phyloP scores from a whole-genome alignment of 2,888 invertebrate species.

The Gandaritis pyraliata region DNA sequence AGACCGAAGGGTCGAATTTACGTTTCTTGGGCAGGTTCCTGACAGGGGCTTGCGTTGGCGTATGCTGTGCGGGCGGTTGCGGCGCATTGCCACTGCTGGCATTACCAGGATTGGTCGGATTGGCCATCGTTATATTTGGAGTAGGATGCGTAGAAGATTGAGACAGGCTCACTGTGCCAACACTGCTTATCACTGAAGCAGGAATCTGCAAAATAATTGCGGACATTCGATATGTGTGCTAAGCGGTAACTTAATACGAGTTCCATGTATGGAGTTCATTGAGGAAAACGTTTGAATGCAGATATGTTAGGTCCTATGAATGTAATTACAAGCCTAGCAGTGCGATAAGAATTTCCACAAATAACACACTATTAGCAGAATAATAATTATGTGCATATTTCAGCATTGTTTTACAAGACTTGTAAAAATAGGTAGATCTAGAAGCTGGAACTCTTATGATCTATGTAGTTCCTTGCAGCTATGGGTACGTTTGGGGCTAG shows the following conservation, averaged over 20 bases:
- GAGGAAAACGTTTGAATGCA: slow-evolving; percentile 34
- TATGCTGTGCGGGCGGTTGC: slow-evolving; percentile 63
- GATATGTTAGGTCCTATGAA: slow-evolving; percentile 12
- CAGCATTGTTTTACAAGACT: background rate
- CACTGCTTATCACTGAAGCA: slow-evolving; percentile 85
- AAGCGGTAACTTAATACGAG: slow-evolving; percentile 9
- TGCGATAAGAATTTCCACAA: slow-evolving; percentile 7
- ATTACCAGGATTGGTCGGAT: slow-evolving; percentile 74
- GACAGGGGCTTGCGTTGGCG: slow-evolving; percentile 84
- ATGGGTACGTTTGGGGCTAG: no score
- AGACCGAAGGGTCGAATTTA: slow-evolving; percentile 91
- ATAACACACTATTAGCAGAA: slow-evolving; percentile 5
- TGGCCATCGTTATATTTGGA: slow-evolving; percentile 76
- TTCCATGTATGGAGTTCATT: slow-evolving; percentile 28
- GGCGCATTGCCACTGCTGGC: slow-evolving; percentile 63
- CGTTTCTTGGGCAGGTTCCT: slow-evolving; percentile 97
- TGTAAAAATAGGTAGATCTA: no score
- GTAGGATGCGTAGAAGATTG: slow-evolving; percentile 71
- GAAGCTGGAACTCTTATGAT: no score
- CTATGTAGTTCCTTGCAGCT: no score
- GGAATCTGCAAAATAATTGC: slow-evolving; percentile 70
- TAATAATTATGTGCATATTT: slow-evolving; percentile 4
- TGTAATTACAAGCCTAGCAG: slow-evolving; percentile 12
- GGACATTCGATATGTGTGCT: slow-evolving; percentile 11
- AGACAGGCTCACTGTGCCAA: slow-evolving; percentile 82